Evolutionary conservation across 2,113 vertebrate species (phyloP).

Genomic region (Siphamia tubifer): DNA sequence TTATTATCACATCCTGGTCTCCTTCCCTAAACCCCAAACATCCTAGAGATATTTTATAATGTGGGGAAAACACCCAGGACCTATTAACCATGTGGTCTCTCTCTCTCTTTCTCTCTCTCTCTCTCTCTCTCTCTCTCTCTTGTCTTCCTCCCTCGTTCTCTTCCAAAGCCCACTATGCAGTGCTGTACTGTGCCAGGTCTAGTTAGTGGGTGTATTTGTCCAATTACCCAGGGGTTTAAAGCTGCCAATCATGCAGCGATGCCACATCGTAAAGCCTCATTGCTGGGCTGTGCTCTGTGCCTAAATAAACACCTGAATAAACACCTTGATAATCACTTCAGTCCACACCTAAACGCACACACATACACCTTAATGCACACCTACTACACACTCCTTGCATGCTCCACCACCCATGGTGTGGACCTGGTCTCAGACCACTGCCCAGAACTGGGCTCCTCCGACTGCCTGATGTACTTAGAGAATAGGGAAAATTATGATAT

Average conservation of each 20-base stretch:
- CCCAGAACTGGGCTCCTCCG: constrained; percentile 15
- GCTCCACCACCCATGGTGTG: constrained; percentile 32
- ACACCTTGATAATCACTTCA: constrained; percentile 70
- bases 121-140: not conserved
- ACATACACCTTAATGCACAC: constrained; percentile 28
- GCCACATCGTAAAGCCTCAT: constrained; percentile 70
- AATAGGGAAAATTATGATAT: constrained; percentile 34
- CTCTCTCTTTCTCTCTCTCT: constrained; percentile 10
- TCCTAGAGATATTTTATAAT: constrained; percentile 52
- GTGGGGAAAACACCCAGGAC: constrained; percentile 60
- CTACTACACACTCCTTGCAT: constrained; percentile 38
- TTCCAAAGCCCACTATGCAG: constrained; percentile 30
- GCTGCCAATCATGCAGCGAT: constrained; percentile 66
- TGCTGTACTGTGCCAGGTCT: constrained; percentile 45
- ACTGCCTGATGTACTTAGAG: constrained; percentile 39
- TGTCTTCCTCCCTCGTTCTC: too few species aligned
- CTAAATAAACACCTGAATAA: constrained; percentile 76
- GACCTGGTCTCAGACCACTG: constrained; percentile 25
- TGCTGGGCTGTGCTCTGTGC: constrained; percentile 40
- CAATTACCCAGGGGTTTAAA: constrained; percentile 59
- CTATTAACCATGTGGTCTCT: constrained; percentile 45
- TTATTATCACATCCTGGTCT: constrained; percentile 58
- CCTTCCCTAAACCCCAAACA: constrained; percentile 52
- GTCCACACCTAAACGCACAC: constrained; percentile 55
- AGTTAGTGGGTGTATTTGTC: constrained; percentile 65